These are phyloP conservation scores for Hymenochirus boettgeri DNA, from an alignment of 2,113 vertebrate genomes.

Conservation along the genomic window DNA sequence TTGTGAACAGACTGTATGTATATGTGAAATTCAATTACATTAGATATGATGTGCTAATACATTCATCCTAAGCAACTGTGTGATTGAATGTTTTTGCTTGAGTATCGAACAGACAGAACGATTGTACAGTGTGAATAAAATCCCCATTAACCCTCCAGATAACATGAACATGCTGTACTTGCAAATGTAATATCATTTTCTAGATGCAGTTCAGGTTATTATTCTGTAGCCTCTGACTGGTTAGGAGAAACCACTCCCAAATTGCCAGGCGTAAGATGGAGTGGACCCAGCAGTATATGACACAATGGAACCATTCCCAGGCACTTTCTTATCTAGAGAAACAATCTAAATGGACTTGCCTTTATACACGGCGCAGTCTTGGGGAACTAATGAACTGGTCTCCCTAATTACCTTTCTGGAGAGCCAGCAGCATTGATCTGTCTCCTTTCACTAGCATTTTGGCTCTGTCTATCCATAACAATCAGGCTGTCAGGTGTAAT, in stretches of 20 bases:
- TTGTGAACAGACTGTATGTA: no score
- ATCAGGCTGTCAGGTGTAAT: conserved; percentile 43
- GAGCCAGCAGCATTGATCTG: conserved; percentile 41
- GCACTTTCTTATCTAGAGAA: conserved; percentile 41
- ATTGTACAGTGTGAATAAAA: no score
- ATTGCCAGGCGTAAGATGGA: conserved; percentile 27
- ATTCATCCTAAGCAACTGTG: no score
- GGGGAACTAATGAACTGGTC: conserved; percentile 40
- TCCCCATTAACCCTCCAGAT: no score
- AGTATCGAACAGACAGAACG: no score
- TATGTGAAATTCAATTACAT: no score
- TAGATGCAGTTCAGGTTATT: conserved; percentile 17
- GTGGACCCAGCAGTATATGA: conserved; percentile 28
- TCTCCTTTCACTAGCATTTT: conserved; percentile 41
- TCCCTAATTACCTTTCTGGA: conserved; percentile 42
- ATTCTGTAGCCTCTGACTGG: conserved; percentile 17
- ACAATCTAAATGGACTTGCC: conserved; percentile 40
- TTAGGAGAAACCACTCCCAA: conserved; percentile 19
- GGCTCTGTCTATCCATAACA: conserved; percentile 43
- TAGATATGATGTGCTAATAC: no score
- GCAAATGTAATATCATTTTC: conserved; percentile 4
- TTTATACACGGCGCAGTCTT: conserved; percentile 34
- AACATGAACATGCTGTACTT: background rate
- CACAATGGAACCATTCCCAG: conserved; percentile 37
- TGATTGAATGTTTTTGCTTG: no score